Conservation (phyloP, 64 coral and sea anemone genomes). For the Astreopora myriophthalma region DNA sequence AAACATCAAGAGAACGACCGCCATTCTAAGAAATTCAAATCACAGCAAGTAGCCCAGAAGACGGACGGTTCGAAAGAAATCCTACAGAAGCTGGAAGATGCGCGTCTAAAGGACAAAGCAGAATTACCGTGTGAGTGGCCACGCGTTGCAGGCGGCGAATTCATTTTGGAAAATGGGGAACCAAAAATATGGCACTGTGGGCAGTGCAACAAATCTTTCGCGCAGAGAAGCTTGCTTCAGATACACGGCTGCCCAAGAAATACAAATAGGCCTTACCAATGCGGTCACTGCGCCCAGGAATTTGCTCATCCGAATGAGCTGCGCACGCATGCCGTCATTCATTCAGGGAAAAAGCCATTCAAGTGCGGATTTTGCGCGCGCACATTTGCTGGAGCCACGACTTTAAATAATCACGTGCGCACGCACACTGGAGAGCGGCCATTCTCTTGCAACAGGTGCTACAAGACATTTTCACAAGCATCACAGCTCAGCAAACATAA, state of each 20-base stretch:
- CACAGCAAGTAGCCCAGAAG: neutral
- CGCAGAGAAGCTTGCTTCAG: conserved; percentile 51
- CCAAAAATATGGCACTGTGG: conserved; percentile 62
- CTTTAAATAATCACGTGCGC: conserved; percentile 72
- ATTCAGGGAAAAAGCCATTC: conserved; percentile 69
- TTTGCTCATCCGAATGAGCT: conserved; percentile 69
- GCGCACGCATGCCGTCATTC: conserved; percentile 56
- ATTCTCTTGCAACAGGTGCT: conserved; percentile 62
- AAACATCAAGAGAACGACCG: neutral
- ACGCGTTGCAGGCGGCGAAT: conserved; percentile 20
- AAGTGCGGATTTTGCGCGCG: conserved; percentile 76
- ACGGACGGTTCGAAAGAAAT: neutral
- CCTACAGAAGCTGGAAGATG: neutral
- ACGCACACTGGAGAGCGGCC: conserved; percentile 74
- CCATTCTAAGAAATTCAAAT: neutral
- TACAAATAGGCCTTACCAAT: conserved; percentile 67
- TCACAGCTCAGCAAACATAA: conserved; percentile 66
- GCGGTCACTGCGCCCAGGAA: conserved; percentile 50
- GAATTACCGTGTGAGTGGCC: conserved; percentile 7
- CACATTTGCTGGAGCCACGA: conserved; percentile 67
- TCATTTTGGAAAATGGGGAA: conserved; percentile 41
- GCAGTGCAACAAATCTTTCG: conserved; percentile 64
- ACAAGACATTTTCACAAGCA: conserved; percentile 68
- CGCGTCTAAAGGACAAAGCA: neutral
- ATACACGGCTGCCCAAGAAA: conserved; percentile 51